These are phyloP conservation scores for Hafferia zeledoni DNA, from an alignment of 2,797 vertebrate species.

Conservation along the genomic window DNA sequence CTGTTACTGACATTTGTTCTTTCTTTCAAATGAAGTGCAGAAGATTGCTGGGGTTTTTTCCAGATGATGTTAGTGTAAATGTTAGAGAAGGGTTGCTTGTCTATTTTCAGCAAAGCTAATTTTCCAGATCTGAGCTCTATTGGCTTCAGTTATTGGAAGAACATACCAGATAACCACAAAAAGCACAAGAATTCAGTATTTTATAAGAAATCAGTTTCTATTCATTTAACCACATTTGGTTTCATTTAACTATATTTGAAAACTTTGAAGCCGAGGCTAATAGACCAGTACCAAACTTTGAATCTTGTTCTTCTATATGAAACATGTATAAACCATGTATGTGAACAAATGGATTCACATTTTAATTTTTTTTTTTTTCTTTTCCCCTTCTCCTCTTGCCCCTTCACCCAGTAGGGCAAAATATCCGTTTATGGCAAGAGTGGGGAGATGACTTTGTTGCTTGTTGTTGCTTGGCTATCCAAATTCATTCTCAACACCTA, in stretches of 20 bases:
- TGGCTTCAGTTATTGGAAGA: conserved; percentile 31
- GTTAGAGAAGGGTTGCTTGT: conserved; percentile 14
- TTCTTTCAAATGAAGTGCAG: conserved; percentile 7
- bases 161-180: conserved; percentile 48
- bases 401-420: background rate
- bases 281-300: background rate
- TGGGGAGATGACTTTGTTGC: background rate
- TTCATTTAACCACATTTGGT: conserved; percentile 47
- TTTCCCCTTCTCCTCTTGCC: too few species aligned
- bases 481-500: background rate
- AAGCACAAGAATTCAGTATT: conserved; percentile 47
- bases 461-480: background rate
- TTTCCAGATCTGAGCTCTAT: conserved; percentile 31
- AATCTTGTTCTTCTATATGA: background rate
- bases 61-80: background rate
- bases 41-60: background rate
- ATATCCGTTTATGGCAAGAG: background rate
- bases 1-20: background rate
- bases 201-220: conserved; percentile 42
- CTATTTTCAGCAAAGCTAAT: conserved; percentile 49
- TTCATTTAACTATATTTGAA: conserved; percentile 54
- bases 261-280: background rate
- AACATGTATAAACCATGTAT: background rate
- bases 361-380: background rate
- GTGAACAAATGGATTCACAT: background rate